Percentiles rank a stretch among this genome's conserved stretches.
Evolutionary conservation across 2,797 vertebrate species (phyloP).

Genomic region (Dryobates pubescens): DNA sequence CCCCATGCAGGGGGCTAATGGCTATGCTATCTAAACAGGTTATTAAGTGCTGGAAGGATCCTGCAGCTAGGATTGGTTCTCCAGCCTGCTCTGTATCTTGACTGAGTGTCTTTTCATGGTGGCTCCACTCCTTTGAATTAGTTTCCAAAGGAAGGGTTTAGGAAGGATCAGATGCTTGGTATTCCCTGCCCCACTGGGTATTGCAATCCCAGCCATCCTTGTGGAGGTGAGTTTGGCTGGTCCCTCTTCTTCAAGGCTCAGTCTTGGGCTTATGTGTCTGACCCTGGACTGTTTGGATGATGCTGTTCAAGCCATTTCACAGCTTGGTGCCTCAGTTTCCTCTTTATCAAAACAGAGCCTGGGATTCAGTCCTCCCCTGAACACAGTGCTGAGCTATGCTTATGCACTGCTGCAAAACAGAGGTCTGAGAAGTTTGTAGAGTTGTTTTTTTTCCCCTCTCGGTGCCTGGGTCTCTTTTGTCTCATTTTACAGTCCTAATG

Average conservation of each 20-base stretch:
- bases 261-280: not conserved
- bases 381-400: not conserved
- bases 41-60: not conserved
- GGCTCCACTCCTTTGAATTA: not conserved
- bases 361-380: not conserved
- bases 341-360: not conserved
- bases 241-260: not conserved
- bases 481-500: not conserved
- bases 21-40: not conserved
- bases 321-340: conserved; percentile 15
- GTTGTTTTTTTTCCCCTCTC: accelerated
- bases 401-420: not conserved
- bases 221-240: not conserved
- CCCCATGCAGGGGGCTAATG: accelerated
- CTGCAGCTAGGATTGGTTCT: not conserved
- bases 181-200: accelerated
- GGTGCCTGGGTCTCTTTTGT: not conserved
- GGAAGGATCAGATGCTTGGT: not conserved
- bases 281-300: not conserved
- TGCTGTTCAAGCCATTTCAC: not conserved
- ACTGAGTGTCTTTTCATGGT: accelerated
- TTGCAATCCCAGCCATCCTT: not conserved
- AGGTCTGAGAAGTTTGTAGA: not conserved
- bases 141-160: not conserved
- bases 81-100: not conserved